Percentiles rank a stretch among this genome's conserved stretches.
These are phyloP conservation scores for Iguana delicatissima DNA, from an alignment of 2,797 vertebrate genomes.

Conservation along the genomic window DNA sequence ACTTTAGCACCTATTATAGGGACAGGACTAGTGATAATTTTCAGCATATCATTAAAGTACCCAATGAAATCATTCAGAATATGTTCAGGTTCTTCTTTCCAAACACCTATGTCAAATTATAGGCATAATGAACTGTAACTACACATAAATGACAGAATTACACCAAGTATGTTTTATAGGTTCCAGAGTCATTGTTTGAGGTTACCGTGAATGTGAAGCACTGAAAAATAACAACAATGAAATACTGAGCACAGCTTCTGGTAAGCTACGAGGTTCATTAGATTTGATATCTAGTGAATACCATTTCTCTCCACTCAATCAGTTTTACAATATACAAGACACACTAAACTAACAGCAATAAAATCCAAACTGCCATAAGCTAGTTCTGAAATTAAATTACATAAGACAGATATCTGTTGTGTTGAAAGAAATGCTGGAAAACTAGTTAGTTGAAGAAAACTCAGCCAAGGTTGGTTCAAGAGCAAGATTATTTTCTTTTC, in stretches of 20 bases:
- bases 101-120: conserved; percentile 69
- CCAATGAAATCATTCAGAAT: conserved; percentile 79
- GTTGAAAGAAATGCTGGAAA: conserved; percentile 43
- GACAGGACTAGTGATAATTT: conserved; percentile 79
- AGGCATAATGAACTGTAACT: conserved; percentile 77
- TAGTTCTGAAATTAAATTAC: conserved; percentile 60
- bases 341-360: conserved; percentile 71
- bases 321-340: conserved; percentile 64
- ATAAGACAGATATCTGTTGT: conserved; percentile 42
- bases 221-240: conserved; percentile 59
- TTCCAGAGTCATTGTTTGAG: conserved; percentile 67
- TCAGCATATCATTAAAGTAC: conserved; percentile 79
- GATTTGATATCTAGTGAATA: conserved; percentile 65
- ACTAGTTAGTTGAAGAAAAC: conserved; percentile 12
- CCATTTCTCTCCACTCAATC: conserved; percentile 68
- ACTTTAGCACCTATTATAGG: conserved; percentile 80
- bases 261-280: conserved; percentile 50
- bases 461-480: conserved; percentile 9
- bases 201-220: conserved; percentile 67
- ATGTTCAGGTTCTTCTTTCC: conserved; percentile 65
- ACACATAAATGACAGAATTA: conserved; percentile 67
- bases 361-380: conserved; percentile 65
- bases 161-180: conserved; percentile 69
- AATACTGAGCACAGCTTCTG: conserved; percentile 52
- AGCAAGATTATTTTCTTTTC: background rate